phyloP scores from a whole-genome alignment of 1,140 invertebrate genomes.

The Aphaenogaster floridana region DNA sequence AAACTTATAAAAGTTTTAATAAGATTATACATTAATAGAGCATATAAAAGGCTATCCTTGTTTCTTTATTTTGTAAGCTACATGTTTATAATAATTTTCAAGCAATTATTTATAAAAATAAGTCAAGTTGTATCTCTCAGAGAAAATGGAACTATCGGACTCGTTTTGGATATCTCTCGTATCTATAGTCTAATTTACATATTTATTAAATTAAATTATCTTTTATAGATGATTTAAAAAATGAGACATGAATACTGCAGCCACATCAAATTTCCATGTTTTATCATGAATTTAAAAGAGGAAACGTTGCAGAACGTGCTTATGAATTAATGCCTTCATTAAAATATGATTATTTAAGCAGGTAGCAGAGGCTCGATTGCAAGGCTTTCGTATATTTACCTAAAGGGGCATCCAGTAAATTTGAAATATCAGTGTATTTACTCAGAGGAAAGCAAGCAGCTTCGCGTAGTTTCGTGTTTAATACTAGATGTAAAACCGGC shows the following conservation, averaged over 20 bases:
- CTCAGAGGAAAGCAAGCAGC: background rate
- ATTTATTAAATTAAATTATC: background rate
- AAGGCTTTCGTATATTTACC: constrained; percentile 35
- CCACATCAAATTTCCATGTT: constrained; percentile 12
- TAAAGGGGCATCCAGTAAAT: constrained; percentile 28
- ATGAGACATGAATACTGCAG: background rate
- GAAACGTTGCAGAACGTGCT: constrained; percentile 8
- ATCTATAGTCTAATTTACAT: background rate
- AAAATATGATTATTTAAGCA: constrained; percentile 44
- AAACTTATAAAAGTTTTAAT: background rate
- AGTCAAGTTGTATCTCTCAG: background rate
- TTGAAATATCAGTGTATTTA: constrained; percentile 43
- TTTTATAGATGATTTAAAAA: background rate
- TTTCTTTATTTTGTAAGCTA: constrained; percentile 2
- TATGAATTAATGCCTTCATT: constrained; percentile 17
- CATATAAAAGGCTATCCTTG: background rate
- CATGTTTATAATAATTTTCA: background rate
- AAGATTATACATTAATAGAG: background rate
- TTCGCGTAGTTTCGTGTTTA: constrained; percentile 2
- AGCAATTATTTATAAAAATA: background rate
- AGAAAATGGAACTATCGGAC: background rate
- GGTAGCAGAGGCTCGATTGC: constrained; percentile 28
- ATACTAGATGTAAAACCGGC: background rate
- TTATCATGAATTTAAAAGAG: constrained; percentile 28
- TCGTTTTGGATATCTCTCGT: background rate